Evolutionary conservation across 1,140 invertebrate genomes (phyloP), one percentile per base, ranked within the genome.

Genomic region (Temnothorax longispinosus): DNA sequence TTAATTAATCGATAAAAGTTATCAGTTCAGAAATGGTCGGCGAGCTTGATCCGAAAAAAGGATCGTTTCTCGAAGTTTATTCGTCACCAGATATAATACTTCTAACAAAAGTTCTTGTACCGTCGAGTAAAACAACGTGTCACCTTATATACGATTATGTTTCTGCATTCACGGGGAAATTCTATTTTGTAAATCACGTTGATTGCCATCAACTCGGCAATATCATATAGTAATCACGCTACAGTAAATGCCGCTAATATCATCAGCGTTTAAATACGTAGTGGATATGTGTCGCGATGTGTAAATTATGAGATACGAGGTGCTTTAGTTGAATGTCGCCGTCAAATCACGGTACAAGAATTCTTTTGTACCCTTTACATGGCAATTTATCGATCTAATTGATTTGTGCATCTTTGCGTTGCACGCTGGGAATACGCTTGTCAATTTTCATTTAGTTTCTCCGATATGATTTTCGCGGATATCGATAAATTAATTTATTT

Each of bases 51-150:
- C 38, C 56, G 52, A 58, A 65, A 11, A 81, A 62, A 58, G 77
- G 74, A 84, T 77, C 35, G 62, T 88, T 60, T 69, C 54, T 72
- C 35, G 71, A 71, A 69, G 27, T 32, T 50, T 50, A 47, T 5
- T 78, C 69, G 54, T 44, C 21, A 56, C 7, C 64, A 18, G 15
- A 27, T 56, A 44, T 41, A 87, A 7, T 38, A 56, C 7, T 6
- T 64, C n/a, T n/a, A 77, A 85, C 10, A 76, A 65, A 85, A 65
- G 41, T 54, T 85, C 58, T 85, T 72, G 65, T 75, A 67, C 44
- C 64, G 52, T 81, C 41, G 69, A 50, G 54, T 74, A 74, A 56
- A 82, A 18, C 52, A n/a, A 76, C 27, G 13, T 58, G 13, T 82
- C 18, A 58, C 13, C 80, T 47, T 74, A 82, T 47, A 72, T 44